phyloP scores from a whole-genome alignment of 2,888 invertebrate genomes.

The Eupithecia abbreviata region DNA sequence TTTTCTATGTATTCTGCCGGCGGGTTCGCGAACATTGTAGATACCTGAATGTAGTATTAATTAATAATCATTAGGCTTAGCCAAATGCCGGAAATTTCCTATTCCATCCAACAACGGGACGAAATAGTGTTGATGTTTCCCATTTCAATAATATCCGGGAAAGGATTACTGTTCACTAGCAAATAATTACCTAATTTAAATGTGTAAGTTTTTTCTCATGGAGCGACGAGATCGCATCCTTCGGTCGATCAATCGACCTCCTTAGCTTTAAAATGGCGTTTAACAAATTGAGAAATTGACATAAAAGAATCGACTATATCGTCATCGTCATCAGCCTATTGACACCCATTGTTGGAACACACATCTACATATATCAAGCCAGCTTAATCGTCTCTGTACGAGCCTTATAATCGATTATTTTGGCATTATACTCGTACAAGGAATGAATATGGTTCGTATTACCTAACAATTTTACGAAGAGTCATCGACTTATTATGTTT shows the following conservation, averaged over 20 bases:
- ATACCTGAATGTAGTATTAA: background rate
- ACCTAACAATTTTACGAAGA: constrained; percentile 47
- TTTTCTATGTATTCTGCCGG: background rate
- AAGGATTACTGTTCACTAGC: background rate
- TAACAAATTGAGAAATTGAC: background rate
- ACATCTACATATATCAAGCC: background rate
- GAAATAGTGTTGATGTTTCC: background rate
- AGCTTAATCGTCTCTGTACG: background rate
- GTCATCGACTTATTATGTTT: constrained; percentile 57
- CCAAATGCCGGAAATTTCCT: background rate
- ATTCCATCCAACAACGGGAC: background rate
- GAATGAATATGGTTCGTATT: background rate
- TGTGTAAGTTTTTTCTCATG: no score
- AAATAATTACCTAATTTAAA: background rate
- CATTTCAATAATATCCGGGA: background rate
- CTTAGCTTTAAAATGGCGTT: background rate
- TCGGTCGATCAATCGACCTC: no score
- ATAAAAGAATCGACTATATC: background rate
- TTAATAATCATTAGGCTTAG: background rate
- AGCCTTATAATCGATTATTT: background rate
- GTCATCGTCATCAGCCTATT: background rate
- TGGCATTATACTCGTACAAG: background rate
- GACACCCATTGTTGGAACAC: background rate
- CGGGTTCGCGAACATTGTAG: background rate
- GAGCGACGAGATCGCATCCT: no score